Percentiles rank a stretch among this genome's conserved stretches.
Conservation (phyloP, 2,797 vertebrate species). For the Gephyroberyx darwinii region DNA sequence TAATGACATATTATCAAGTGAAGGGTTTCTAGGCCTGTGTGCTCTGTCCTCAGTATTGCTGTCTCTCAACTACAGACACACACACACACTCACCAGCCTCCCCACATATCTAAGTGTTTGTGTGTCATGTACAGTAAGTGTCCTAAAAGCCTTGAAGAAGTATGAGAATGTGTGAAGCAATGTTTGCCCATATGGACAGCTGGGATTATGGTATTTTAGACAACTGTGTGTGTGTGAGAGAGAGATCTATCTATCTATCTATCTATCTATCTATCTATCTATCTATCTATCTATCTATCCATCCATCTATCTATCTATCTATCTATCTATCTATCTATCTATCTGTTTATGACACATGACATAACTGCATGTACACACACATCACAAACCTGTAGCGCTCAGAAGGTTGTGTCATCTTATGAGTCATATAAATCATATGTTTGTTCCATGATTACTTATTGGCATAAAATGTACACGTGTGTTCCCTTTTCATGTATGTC, state of each 20-base stretch:
- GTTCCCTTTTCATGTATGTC: constrained; percentile 1
- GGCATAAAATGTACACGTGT: constrained; percentile 18
- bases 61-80: background rate
- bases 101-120: no score
- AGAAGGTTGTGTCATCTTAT: constrained; percentile 39
- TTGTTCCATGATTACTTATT: constrained; percentile 35
- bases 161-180: constrained; percentile 65
- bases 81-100: no score
- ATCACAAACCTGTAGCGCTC: constrained; percentile 24
- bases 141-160: background rate
- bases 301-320: no score
- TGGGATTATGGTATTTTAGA: constrained; percentile 51
- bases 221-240: constrained; percentile 18
- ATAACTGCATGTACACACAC: no score
- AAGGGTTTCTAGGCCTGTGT: background rate
- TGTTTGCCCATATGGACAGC: constrained; percentile 64
- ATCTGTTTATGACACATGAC: constrained; percentile 4
- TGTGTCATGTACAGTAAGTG: no score
- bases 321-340: background rate
- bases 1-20: background rate
- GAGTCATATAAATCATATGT: constrained; percentile 39
- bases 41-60: background rate
- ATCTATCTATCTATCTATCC: no score
- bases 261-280: no score
- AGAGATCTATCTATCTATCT: background rate